phyloP scores from a whole-genome alignment of 2,888 invertebrate species.

The Ochlodes sylvanus region DNA sequence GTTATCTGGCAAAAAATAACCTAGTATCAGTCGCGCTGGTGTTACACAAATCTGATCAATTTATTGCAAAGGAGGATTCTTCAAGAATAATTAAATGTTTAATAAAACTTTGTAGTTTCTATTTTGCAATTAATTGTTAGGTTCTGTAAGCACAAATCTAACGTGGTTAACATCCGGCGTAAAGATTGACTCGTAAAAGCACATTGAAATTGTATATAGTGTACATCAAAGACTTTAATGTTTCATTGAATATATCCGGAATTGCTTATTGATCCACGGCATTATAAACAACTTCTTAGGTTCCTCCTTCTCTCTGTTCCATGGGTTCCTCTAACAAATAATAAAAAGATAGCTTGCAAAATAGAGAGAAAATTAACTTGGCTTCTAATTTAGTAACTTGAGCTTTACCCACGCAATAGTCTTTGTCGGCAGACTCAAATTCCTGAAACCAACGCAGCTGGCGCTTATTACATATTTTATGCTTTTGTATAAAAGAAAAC shows the following conservation, averaged over 20 bases:
- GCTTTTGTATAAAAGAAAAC: neutral
- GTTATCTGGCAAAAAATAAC: neutral
- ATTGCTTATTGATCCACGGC: neutral
- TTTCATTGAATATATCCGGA: neutral
- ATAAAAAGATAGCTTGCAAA: slow-evolving; percentile 11
- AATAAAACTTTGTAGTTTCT: neutral
- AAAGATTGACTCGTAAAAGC: neutral
- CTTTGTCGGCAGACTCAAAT: slow-evolving; percentile 9
- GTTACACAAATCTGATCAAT: neutral
- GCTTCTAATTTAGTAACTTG: slow-evolving; percentile 24
- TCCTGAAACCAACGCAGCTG: slow-evolving; percentile 5
- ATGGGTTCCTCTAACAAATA: neutral
- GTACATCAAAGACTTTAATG: neutral
- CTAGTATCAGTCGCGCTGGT: neutral
- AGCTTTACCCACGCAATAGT: slow-evolving; percentile 9
- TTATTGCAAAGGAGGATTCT: neutral
- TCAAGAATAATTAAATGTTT: too few species aligned
- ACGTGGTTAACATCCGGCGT: slow-evolving; percentile 5
- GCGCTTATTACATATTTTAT: slow-evolving; percentile 4
- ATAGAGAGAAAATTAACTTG: slow-evolving; percentile 5
- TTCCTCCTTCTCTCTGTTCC: too few species aligned
- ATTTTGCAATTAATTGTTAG: neutral
- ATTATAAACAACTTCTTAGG: neutral
- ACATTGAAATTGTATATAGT: slow-evolving; percentile 4
- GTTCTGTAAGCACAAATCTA: neutral